Evolutionary conservation across 2,113 vertebrate species (phyloP).

Genomic region (Malurus melanocephalus): DNA sequence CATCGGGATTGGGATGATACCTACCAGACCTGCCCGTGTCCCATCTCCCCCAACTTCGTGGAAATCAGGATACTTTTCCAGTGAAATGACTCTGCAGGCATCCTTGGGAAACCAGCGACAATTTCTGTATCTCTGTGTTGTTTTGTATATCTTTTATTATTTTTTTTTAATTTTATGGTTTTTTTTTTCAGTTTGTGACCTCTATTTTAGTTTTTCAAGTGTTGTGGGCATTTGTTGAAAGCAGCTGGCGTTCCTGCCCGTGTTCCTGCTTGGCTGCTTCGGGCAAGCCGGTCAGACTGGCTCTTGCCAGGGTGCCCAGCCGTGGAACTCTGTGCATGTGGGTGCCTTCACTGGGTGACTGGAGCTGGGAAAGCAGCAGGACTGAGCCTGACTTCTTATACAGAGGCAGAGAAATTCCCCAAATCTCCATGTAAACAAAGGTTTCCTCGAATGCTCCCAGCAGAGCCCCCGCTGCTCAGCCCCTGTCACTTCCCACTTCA

Average conservation of each 20-base stretch:
- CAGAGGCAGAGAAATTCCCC: not conserved
- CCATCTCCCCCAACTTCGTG: not conserved
- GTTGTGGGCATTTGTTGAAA: not conserved
- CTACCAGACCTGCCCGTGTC: constrained; percentile 57
- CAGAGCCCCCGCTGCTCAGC: not conserved
- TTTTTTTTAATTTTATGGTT: not conserved
- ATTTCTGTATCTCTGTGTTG: rapidly evolving
- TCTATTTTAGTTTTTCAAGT: not conserved
- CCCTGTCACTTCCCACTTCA: not conserved
- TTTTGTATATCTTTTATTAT: not conserved
- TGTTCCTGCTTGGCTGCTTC: not conserved
- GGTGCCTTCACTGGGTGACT: not conserved
- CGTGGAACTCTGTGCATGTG: not conserved
- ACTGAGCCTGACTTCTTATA: rapidly evolving
- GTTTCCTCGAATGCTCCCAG: not conserved
- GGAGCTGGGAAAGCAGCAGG: not conserved
- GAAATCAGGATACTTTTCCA: not conserved
- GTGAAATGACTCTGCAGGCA: not conserved
- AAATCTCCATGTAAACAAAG: not conserved
- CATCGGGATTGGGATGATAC: constrained; percentile 57
- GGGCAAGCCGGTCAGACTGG: constrained; percentile 31
- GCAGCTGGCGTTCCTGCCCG: not conserved
- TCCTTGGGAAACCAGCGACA: rapidly evolving
- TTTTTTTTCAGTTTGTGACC: not conserved
- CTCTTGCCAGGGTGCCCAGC: not conserved